Conservation (phyloP, 2,113 vertebrate species). For the Cynocephalus volans region DNA sequence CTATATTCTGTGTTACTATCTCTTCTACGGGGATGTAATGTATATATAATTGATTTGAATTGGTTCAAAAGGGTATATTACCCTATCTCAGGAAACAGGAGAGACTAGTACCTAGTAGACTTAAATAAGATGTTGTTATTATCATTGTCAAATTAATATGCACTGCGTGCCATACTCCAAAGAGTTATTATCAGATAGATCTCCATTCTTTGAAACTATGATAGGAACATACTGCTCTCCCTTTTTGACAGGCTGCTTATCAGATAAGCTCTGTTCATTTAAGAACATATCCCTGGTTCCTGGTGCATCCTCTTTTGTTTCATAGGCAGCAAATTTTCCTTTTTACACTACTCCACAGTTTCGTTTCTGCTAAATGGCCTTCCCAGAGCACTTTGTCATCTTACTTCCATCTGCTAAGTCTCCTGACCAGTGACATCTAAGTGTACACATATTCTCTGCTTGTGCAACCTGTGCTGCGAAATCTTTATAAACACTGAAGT, state of each 20-base stretch:
- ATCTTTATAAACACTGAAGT: neutral
- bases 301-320: neutral
- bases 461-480: neutral
- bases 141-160: neutral
- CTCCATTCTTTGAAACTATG: neutral
- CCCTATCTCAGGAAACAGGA: neutral
- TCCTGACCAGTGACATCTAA: neutral
- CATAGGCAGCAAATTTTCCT: neutral
- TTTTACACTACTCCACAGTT: neutral
- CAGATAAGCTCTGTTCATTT: neutral
- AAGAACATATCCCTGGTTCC: neutral
- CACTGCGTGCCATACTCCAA: neutral
- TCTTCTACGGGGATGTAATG: neutral
- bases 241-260: neutral
- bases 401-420: neutral
- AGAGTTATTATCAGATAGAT: neutral
- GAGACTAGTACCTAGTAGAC: neutral
- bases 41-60: neutral
- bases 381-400: neutral
- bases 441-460: neutral
- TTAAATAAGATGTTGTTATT: neutral
- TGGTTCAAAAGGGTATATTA: neutral
- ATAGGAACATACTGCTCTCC: neutral
- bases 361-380: conserved; percentile 31
- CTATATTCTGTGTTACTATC: neutral